Conservation (phyloP, 2,113 vertebrate genomes). For the Microtus montanus region DNA sequence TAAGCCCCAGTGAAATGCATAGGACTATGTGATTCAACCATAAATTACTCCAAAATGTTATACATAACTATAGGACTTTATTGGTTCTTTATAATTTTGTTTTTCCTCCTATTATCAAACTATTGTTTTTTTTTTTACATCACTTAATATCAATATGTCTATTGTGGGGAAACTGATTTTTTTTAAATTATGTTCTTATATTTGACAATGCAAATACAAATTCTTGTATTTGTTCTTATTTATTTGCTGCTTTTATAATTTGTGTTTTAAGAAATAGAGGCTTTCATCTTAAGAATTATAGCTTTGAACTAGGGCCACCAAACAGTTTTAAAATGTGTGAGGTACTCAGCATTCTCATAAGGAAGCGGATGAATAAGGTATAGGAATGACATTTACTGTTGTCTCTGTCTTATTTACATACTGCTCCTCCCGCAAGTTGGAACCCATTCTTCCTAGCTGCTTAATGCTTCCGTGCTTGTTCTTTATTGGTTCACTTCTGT, state of each 20-base stretch:
- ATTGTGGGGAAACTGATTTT: not conserved
- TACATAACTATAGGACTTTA: not conserved
- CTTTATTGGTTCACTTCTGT: not conserved
- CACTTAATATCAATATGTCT: not conserved
- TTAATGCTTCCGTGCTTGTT: not conserved
- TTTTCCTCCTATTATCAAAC: not conserved
- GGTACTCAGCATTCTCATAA: not conserved
- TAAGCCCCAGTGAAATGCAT: not conserved
- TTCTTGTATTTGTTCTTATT: not conserved
- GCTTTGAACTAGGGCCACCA: not conserved
- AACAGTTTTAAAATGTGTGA: not conserved
- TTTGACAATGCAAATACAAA: not conserved
- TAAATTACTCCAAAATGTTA: not conserved
- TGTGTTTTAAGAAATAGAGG: not conserved
- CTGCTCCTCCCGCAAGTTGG: not conserved
- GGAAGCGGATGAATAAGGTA: not conserved
- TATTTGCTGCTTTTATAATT: not conserved
- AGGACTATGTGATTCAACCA: not conserved
- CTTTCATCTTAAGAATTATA: not conserved
- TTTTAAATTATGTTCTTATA: not conserved
- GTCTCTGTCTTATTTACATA: not conserved
- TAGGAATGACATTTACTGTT: not conserved
- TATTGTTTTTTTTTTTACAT: not conserved
- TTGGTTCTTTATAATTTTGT: not conserved
- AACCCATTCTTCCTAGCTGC: not conserved